These are phyloP conservation scores for Pseudorectes ferrugineus DNA, from an alignment of 2,113 vertebrate species.

Conservation along the genomic window DNA sequence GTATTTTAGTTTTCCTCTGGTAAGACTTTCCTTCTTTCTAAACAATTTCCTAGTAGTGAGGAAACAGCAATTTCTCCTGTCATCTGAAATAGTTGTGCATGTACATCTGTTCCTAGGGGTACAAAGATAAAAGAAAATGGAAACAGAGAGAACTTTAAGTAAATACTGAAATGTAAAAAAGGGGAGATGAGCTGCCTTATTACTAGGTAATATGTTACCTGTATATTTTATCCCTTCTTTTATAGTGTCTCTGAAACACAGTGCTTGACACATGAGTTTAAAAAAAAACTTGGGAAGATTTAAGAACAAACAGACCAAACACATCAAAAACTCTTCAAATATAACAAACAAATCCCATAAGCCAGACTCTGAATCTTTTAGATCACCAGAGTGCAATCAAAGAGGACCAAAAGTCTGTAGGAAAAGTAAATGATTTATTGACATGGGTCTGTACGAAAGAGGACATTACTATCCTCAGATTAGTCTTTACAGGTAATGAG, in stretches of 20 bases:
- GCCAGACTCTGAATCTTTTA: not conserved
- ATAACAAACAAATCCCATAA: constrained; percentile 14
- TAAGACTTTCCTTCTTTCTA: not conserved
- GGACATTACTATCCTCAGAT: not conserved
- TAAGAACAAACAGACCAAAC: constrained; percentile 31
- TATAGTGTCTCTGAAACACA: not conserved
- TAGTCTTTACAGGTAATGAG: constrained; percentile 25
- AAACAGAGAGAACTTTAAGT: not conserved
- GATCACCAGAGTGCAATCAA: constrained; percentile 19
- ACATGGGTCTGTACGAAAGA: not conserved
- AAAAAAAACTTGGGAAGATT: not conserved
- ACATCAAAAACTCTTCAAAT: constrained; percentile 14
- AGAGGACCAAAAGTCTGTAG: constrained; percentile 19
- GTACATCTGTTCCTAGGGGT: not conserved
- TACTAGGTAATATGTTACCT: not conserved
- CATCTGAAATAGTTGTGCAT: not conserved
- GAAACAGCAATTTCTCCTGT: not conserved
- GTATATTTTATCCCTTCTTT: not conserved
- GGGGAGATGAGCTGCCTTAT: not conserved
- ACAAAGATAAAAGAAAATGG: not conserved
- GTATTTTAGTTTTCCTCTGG: not conserved
- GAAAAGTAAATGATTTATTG: constrained; percentile 39
- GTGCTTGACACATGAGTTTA: not conserved
- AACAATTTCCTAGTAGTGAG: not conserved
- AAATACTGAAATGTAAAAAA: not conserved